These are phyloP conservation scores for Xerus rutilus DNA, from an alignment of 2,797 vertebrate species.

Conservation along the genomic window DNA sequence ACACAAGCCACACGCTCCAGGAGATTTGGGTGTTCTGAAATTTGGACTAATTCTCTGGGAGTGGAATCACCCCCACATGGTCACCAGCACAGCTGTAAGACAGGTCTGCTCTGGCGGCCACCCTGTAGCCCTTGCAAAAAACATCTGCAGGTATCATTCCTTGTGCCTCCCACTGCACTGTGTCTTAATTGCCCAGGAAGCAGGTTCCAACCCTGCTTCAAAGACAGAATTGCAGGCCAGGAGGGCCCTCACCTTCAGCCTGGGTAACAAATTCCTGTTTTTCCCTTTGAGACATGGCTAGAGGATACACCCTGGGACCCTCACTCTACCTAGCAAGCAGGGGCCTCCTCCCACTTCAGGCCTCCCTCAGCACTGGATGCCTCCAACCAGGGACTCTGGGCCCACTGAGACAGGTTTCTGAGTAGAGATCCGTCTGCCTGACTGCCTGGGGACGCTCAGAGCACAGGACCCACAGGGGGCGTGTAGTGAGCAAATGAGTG, in stretches of 20 bases:
- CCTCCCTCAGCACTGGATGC: neutral
- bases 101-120: neutral
- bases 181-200: neutral
- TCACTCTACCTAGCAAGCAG: neutral
- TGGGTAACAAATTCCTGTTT: neutral
- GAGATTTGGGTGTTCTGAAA: neutral
- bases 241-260: neutral
- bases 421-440: neutral
- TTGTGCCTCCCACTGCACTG: neutral
- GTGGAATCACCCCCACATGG: neutral
- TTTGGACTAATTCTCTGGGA: neutral
- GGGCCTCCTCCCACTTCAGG: neutral
- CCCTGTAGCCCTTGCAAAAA: neutral
- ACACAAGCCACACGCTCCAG: neutral
- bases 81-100: neutral
- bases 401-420: neutral
- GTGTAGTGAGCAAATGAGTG: neutral
- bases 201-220: neutral
- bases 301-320: too few species aligned
- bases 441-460: neutral
- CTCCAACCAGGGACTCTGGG: neutral
- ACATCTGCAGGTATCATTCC: too few species aligned
- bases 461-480: neutral
- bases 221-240: neutral
- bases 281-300: neutral